Conservation (phyloP, 2,797 vertebrate genomes). For the Pantherophis vulpinus region DNA sequence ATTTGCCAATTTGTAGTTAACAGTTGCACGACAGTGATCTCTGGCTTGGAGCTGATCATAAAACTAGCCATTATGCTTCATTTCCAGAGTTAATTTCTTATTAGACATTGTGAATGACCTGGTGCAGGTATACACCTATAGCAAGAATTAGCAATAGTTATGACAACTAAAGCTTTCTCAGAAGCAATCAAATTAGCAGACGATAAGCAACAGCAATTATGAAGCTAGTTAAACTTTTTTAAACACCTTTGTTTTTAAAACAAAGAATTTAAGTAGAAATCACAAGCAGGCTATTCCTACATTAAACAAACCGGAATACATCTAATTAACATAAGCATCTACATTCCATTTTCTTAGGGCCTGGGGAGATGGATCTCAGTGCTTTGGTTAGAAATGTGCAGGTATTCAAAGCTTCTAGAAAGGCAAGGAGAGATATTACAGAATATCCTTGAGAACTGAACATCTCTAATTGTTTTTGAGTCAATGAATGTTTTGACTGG, state of each 20-base stretch:
- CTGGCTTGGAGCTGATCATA: background rate
- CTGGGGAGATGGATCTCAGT: background rate
- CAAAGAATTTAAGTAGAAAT: background rate
- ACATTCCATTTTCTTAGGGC: background rate
- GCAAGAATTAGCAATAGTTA: background rate
- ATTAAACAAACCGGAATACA: background rate
- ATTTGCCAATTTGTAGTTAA: background rate
- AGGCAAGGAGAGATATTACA: background rate
- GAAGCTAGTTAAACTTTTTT: background rate
- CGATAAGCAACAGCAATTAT: background rate
- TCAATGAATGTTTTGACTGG: background rate
- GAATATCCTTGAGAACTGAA: background rate
- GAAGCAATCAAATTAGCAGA: background rate
- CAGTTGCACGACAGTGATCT: background rate
- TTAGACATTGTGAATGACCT: background rate
- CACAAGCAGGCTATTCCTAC: background rate
- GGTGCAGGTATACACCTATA: background rate
- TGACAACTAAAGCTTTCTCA: background rate
- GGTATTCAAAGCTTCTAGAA: background rate
- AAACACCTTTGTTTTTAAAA: background rate
- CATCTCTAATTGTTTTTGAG: background rate
- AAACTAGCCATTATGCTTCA: background rate
- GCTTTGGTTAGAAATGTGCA: background rate
- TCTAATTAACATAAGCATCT: background rate
- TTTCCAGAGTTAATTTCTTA: background rate